Base-by-base conservation (phyloP, 1,140 invertebrate genomes). In the Pseudobourletiella spinata region DNA sequence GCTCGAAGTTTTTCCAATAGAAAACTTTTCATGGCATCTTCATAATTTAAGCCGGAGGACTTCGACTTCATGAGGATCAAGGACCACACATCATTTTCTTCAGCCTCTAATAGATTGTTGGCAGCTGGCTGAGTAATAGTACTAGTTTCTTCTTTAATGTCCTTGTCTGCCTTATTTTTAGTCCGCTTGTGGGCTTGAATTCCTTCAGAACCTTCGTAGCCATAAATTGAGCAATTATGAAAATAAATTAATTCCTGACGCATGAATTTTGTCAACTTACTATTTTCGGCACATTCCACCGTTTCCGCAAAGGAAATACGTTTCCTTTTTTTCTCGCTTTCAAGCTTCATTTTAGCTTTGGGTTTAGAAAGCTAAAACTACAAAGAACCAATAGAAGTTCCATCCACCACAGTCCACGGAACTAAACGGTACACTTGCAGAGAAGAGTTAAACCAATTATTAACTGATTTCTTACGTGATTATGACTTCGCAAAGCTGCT, bases 1-100 rank as follows among this genome's bases (percentile, higher is more conserved):
- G 42, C 20, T 0, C 55, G 18, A 8, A 67, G 2, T 26, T 61
- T 57, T 16, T 67, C 65, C 3, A 35, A 52, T 8, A 60, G 22
- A 15, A 57, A 44, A 44, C 20, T 28, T 28, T 54, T 28, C 3
- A 28, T 30, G 11, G 50, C 50, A 15, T 54, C 50, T 54, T 54
- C 50, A 20, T 54, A 54, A 20, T 54, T 54, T 3, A 26, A 3
- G 26, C 50, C 50, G 8, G 50, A 54, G 6, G 4, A 4, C 30
- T 28, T 54, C 3, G 50, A 26, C 8, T 54, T 54, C 6, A 28
- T 22, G 4, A 54, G 15, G 20, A 54, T 30, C 14, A 8, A 28
- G 14, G 15, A 16, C 50, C 50, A 54, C 11, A 28, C 22, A 20
- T 48, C 44, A 18, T 22, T 48, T 6, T 14, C 6, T 22, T 48